Evolutionary conservation across 2,113 vertebrate genomes (phyloP).

Genomic region (Benitochromis conjunctus): DNA sequence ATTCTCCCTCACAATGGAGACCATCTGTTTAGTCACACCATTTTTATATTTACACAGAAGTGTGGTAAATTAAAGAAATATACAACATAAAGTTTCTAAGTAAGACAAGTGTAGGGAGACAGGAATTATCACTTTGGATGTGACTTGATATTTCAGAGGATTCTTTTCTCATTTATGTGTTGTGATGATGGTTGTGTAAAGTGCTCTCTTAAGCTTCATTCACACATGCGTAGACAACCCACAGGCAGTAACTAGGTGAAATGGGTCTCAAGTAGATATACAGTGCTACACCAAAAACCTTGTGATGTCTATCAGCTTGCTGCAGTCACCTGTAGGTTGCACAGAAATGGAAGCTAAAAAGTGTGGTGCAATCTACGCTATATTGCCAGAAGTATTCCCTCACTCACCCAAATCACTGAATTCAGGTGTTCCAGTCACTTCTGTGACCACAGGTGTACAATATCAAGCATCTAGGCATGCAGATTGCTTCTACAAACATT

Average conservation of each 20-base stretch:
- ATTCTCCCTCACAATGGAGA: not conserved
- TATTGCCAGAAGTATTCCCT: not conserved
- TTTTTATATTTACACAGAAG: not conserved
- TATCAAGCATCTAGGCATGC: not conserved
- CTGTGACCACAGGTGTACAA: not conserved
- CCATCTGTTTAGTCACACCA: not conserved
- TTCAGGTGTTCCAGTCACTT: not conserved
- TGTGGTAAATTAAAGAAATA: not conserved
- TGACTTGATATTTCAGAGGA: not conserved
- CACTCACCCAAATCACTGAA: not conserved
- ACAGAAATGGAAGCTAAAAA: not conserved
- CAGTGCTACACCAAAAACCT: not conserved
- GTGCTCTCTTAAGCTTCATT: not conserved
- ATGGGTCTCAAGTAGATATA: not conserved
- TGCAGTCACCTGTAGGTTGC: not conserved
- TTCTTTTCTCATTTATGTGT: not conserved
- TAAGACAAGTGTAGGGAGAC: not conserved
- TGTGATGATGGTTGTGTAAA: not conserved
- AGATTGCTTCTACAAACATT: not conserved
- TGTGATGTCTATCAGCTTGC: not conserved
- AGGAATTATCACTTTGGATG: not conserved
- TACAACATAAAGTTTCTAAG: not conserved
- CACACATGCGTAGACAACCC: not conserved
- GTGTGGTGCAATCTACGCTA: not conserved
- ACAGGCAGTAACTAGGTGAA: not conserved